Base-by-base conservation (phyloP, 2,888 invertebrate genomes). In the Galeopsomyia nigrocyanea region DNA sequence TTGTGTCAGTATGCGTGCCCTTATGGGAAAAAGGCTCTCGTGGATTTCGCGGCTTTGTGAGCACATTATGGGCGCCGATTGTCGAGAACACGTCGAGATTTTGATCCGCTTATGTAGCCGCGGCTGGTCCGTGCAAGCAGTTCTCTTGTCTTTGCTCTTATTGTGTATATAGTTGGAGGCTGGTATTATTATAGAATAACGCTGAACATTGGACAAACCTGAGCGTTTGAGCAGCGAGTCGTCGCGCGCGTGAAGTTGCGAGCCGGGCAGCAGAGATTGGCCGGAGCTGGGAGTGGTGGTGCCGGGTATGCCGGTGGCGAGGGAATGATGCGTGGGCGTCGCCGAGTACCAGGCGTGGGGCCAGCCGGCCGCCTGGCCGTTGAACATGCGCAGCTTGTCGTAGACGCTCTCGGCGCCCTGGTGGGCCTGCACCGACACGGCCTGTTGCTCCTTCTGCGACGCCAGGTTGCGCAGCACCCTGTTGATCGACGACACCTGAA, bases 401-500 rank as follows among this genome's bases (percentile, higher is more conserved):
- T 97, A 97, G 60, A 96, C 95, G 77, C 95, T 94, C 88, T 97
- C 97, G 86, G 92, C 94, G 60, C 86, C 86, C 78, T 86, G 86
- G 78, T 86, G 86, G 73, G 83, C 86, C 77, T 86, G 86, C 82
- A 94, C 93, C 78, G 92, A 91, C 57, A 91, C 91, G 57, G 93
- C 92, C 80, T 95, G 95, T 87, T 96, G 96, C 88, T 97, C 98
- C 87, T 98, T 99, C 88, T 97, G 97, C 64, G 97, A 95, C 31
- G 98, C 97, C 82, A 99, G 90, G 88, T 98, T 99, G 77, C 99
- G 90, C 73, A 99, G 90, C 75, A 99, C 99, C 80, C 99, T 93
- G 90, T 99, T 99, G 88, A 99, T 99, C 83, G 97, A 98, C 76
- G 98, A 98, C 78, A 98, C 97, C 97, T 98, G 90, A 49, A 88